phyloP scores from a whole-genome alignment of 1,140 invertebrate species.

The Drosophila ironensis region DNA sequence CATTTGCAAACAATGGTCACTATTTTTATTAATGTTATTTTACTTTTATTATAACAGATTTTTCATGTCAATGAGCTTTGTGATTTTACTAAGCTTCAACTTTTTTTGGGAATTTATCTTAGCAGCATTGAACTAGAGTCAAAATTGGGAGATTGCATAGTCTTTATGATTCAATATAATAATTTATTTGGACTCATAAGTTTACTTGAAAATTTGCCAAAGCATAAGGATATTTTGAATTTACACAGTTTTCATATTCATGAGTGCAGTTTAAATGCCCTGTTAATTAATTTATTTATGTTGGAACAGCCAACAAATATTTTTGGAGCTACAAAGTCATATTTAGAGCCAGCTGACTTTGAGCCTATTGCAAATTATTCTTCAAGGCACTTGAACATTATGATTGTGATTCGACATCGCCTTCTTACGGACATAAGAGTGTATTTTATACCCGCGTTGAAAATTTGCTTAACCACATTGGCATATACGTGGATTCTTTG shows the following conservation, averaged over 20 bases:
- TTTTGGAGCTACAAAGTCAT: no score
- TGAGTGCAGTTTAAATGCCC: no score
- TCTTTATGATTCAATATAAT: conserved; percentile 5
- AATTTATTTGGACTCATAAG: background rate
- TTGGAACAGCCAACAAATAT: no score
- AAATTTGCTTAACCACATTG: background rate
- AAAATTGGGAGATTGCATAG: background rate
- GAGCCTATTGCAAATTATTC: no score
- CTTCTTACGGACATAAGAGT: background rate
- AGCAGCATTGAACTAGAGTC: conserved; percentile 23
- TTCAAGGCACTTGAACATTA: background rate
- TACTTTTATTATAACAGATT: no score
- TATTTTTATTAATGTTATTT: no score
- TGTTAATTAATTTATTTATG: no score
- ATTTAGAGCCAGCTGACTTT: no score
- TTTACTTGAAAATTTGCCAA: conserved; percentile 7
- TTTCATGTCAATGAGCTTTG: conserved; percentile 11
- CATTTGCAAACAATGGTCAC: no score
- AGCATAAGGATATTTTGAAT: conserved; percentile 2
- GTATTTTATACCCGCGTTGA: background rate
- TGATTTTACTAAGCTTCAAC: background rate
- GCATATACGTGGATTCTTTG: background rate
- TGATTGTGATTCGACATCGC: background rate
- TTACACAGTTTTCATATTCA: no score
- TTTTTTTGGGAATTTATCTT: conserved; percentile 6